Base-by-base conservation (phyloP, 1,140 invertebrate genomes). In the Riptortus pedestris region DNA sequence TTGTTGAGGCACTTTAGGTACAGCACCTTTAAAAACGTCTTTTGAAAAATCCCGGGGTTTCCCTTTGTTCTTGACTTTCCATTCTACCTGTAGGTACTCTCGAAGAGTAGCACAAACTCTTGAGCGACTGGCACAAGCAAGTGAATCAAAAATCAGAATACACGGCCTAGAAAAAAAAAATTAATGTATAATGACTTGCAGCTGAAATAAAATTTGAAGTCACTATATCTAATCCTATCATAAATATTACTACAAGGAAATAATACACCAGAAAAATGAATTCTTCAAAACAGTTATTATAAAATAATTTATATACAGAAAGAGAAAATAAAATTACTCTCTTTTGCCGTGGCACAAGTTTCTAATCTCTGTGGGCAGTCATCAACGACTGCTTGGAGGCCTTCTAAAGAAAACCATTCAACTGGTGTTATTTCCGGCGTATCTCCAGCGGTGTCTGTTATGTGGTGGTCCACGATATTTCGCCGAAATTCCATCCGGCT, bases 61-160 rank as follows among this genome's bases (percentile, higher is more conserved):
- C 80, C 82, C 82, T 65, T 77, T 79, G 52, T 70, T 70, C 67
- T 91, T 94, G 2, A 84, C 82, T 71, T 86, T 81, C 76, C 93
- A 89, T 80, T 97, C 94, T 70, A 91, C 87, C 43, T 84, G 86
- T 20, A 98, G 78, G 76, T 96, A 96, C 70, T 93, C 90, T 29
- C 91, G 76, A 60, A 97, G 76, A 0, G 90, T 94, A 9, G 89
- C 86, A 2, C 93, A 88, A 62, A 95, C 88, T 62, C 86, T 79
- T 31, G 83, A 82, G 70, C 91, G 79, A 63, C 84, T 86, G 16
- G 87, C 84, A 16, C 88, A 87, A 66, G 85, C 84, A 67, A 97
- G 76, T 0, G 94, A 97, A 76, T 98, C 93, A 75, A 97, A 95
- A 73, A 98, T 91, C 60, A 97, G 78, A 71, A 98, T 95, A 72